Conservation (phyloP, 2,797 vertebrate genomes). For the Arnoldichthys spilopterus region DNA sequence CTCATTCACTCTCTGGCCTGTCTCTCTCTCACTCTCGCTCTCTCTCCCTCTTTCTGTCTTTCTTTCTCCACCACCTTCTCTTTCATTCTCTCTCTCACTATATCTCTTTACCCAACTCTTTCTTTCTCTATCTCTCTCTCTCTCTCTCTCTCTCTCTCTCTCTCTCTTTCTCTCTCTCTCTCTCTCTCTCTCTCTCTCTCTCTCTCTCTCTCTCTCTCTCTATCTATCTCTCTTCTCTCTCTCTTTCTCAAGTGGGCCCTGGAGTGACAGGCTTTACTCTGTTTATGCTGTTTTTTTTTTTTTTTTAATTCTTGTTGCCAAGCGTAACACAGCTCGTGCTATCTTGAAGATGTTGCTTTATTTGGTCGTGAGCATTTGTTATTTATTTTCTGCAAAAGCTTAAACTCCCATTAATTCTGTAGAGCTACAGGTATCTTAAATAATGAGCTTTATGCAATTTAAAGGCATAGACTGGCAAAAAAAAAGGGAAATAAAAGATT, state of each 20-base stretch:
- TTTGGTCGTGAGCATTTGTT: background rate
- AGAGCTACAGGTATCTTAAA: background rate
- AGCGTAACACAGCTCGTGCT: background rate
- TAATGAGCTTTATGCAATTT: too few relatives aligned
- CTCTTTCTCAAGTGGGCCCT: background rate
- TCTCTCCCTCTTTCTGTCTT: background rate
- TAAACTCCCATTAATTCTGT: background rate
- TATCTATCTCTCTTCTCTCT: conserved; percentile 35
- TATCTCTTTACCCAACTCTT: background rate
- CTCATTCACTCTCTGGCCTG: background rate
- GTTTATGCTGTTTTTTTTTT: background rate
- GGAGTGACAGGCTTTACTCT: conserved; percentile 1
- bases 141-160: background rate
- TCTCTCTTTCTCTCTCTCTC: background rate
- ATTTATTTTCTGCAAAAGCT: background rate
- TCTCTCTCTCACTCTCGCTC: too few relatives aligned
- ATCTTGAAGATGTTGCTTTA: background rate
- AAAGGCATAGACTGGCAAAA: too few relatives aligned
- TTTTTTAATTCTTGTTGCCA: conserved; percentile 7
- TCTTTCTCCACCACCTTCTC: conserved; percentile 45
- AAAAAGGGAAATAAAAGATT: too few relatives aligned
- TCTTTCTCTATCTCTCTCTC: background rate
- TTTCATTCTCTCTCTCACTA: conserved; percentile 16
- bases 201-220: background rate
- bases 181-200: background rate